phyloP scores from a whole-genome alignment of 35 echinoderm and acorn worm genomes.

The Heliocidaris tuberculata region DNA sequence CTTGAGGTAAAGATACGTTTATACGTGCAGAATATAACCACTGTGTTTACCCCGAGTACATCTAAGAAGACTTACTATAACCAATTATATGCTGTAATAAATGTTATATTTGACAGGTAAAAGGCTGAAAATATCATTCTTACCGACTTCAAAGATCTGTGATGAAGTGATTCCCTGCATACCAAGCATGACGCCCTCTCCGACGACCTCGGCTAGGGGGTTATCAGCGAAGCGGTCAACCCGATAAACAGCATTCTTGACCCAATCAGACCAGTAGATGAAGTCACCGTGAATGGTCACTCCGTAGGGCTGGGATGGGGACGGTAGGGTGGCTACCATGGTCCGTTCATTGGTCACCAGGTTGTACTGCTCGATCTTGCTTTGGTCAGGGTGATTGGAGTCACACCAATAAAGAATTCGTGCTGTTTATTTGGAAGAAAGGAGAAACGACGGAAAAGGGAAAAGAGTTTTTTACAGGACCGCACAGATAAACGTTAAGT shows the following conservation, averaged over 20 bases:
- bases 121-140: too few relatives aligned
- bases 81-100: neutral
- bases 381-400: slow-evolving; percentile 17
- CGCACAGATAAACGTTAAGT: too few relatives aligned
- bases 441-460: neutral
- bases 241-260: slow-evolving; percentile 24
- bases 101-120: too few relatives aligned
- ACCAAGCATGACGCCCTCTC: slow-evolving; percentile 30
- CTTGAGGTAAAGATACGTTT: neutral
- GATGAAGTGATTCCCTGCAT: slow-evolving; percentile 32
- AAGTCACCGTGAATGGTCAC: slow-evolving; percentile 14
- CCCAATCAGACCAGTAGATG: slow-evolving; percentile 56
- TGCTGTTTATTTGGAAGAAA: neutral
- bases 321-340: neutral
- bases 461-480: neutral
- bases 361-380: slow-evolving; percentile 31
- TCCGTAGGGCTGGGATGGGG: slow-evolving; percentile 47
- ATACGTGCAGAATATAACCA: neutral
- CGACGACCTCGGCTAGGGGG: neutral
- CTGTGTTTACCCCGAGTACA: neutral
- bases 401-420: slow-evolving; percentile 47
- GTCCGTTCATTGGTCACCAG: neutral
- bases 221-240: slow-evolving; percentile 13
- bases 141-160: slow-evolving; percentile 15
- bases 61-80: too few relatives aligned